These are phyloP conservation scores for Ivindomyrus marchei DNA, from an alignment of 2,113 vertebrate genomes.

Conservation along the genomic window DNA sequence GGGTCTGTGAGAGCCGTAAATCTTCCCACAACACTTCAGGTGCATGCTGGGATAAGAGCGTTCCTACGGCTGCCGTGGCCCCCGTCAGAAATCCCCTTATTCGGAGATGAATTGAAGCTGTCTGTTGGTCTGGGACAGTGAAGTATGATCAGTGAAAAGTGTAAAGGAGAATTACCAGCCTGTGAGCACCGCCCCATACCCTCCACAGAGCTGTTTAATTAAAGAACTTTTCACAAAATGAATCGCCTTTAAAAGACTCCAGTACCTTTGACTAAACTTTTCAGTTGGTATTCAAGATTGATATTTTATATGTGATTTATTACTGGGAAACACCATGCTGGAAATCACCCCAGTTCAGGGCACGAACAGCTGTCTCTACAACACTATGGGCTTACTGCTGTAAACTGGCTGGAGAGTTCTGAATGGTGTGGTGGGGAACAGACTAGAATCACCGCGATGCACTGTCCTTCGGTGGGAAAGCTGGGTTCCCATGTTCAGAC, in stretches of 20 bases:
- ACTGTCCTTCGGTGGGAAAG: neutral
- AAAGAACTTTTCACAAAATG: conserved; percentile 15
- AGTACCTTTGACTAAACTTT: neutral
- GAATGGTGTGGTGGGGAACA: neutral
- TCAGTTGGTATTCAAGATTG: neutral
- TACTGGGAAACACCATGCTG: conserved; percentile 19
- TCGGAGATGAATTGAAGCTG: conserved; percentile 16
- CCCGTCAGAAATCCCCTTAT: conserved; percentile 17
- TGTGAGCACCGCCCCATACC: neutral
- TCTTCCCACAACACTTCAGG: neutral
- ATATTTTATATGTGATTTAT: conserved; percentile 9
- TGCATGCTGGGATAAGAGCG: neutral
- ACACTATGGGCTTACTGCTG: neutral
- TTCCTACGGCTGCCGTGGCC: neutral
- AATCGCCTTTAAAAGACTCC: neutral
- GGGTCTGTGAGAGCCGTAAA: conserved; percentile 9
- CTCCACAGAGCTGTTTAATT: conserved; percentile 10
- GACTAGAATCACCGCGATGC: neutral
- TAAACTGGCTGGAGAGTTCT: neutral
- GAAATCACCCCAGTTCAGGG: conserved; percentile 9
- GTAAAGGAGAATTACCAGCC: neutral
- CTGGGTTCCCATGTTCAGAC: neutral
- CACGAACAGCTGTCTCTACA: conserved; percentile 12
- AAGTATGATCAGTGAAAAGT: conserved; percentile 6
- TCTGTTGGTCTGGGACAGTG: neutral